Percentiles rank a stretch among this genome's conserved stretches.
Evolutionary conservation across 2,797 vertebrate species (phyloP).

Genomic region (Semotilus atromaculatus): DNA sequence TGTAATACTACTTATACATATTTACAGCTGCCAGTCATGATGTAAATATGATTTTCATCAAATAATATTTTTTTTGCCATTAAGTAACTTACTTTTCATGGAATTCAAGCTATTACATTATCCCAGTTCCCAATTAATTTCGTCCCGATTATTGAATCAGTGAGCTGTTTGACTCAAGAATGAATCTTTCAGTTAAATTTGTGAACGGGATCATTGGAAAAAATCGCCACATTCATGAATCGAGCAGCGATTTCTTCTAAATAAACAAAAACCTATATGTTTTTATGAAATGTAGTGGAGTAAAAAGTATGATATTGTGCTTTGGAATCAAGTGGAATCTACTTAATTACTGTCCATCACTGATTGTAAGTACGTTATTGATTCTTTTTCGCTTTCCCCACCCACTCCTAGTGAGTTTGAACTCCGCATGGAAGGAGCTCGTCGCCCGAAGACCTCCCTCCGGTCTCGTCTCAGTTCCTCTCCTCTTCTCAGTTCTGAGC

Average conservation of each 20-base stretch:
- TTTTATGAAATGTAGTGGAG: neutral
- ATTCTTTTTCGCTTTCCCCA: conserved; percentile 58
- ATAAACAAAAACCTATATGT: neutral
- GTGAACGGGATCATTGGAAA: too few relatives aligned
- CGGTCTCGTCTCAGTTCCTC: conserved; percentile 92
- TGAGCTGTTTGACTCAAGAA: too few relatives aligned
- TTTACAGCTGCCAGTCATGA: too few relatives aligned
- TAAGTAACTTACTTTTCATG: too few relatives aligned
- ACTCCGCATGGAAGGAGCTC: conserved; percentile 94
- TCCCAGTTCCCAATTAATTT: too few relatives aligned
- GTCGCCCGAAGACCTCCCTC: conserved; percentile 91
- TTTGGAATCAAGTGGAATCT: neutral
- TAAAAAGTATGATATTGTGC: neutral
- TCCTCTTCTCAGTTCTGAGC: conserved; percentile 92
- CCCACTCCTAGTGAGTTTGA: conserved; percentile 90
- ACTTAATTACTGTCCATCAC: neutral
- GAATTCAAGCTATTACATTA: too few relatives aligned
- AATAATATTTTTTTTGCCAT: too few relatives aligned
- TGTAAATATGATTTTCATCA: too few relatives aligned
- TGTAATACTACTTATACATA: too few relatives aligned
- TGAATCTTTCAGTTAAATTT: too few relatives aligned
- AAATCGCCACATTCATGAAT: too few relatives aligned
- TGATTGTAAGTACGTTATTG: conserved; percentile 5
- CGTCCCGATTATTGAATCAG: too few relatives aligned
- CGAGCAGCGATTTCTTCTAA: rapidly evolving